Base-by-base conservation (phyloP, 2,888 invertebrate species). In the Archaeoteleia sp. region DNA sequence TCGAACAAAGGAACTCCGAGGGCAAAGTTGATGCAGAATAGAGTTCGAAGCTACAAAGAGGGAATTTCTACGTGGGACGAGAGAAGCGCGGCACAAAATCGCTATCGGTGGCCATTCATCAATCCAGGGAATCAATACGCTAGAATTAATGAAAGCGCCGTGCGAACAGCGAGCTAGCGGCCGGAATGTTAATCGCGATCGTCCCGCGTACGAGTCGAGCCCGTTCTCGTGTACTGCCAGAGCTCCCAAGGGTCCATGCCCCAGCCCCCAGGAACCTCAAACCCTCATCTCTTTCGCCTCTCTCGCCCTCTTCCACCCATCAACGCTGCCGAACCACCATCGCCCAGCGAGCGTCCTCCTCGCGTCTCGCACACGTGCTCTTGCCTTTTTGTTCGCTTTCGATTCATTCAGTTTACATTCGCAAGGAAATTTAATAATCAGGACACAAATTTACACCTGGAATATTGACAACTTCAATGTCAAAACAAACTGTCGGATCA, bases 141-240 rank as follows among this genome's bases (percentile, higher is more conserved):
- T 83, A 83, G 84, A 85, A 85, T 85, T 85, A 85, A 85, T 85
- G 85, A 85, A 85, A 85, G 84, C 84, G 82, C 82, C 83, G 83
- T 82, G 83, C 79, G 83, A 83, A 83, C 83, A 82, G 82, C 82
- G 81, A 81, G 83, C 83, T 80, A 83, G 82, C 82, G 84, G 82
- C 80, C 83, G 84, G 85, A 85, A 85, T 85, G 84, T 85, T 85
- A 85, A 85, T 85, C 85, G 84, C 82, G 85, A 83, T 84, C 80
- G 83, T 81, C 82, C 83, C 80, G 80, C 75, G 78, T 78, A 78
- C 82, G 76, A 78, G 78, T 75, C 74, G 73, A 72, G 67, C 76
- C 72, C 76, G 74, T 76, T 82, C 80, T 73, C 78, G 77, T 83
- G 80, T 81, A 48, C 57, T 62, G 49, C 48, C 57, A 70, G 54